phyloP scores from a whole-genome alignment of 2,888 invertebrate genomes.

The Eupithecia vulgata region DNA sequence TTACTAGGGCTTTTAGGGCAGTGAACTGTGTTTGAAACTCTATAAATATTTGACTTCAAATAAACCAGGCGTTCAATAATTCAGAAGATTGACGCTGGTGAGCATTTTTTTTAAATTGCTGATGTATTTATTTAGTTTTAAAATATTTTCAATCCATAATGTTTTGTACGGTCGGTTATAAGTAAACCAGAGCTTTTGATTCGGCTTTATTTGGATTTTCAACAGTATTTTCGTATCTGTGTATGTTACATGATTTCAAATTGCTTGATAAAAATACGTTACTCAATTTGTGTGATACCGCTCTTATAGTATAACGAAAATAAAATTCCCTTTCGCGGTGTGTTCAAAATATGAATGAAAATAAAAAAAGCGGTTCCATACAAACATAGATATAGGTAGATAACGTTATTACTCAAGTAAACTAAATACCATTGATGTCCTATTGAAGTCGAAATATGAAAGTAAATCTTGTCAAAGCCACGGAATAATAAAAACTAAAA shows the following conservation, averaged over 20 bases:
- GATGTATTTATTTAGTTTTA: not conserved
- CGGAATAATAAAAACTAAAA: slow-evolving; percentile 54
- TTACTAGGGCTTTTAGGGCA: slow-evolving; percentile 41
- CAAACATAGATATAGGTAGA: not conserved
- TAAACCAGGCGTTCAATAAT: not conserved
- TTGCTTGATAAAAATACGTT: not conserved
- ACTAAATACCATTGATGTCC: slow-evolving; percentile 36
- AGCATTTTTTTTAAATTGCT: not conserved
- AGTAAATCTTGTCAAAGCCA: slow-evolving; percentile 31
- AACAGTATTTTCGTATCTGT: not conserved
- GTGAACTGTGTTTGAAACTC: slow-evolving; percentile 29
- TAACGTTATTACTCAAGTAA: slow-evolving; percentile 16
- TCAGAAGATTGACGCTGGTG: not conserved
- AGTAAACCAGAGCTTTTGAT: not conserved
- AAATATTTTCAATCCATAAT: not conserved
- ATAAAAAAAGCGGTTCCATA: not conserved
- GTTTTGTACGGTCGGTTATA: not conserved
- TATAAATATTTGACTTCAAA: not conserved
- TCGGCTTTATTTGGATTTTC: not conserved
- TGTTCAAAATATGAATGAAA: not conserved
- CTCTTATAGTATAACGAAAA: not conserved
- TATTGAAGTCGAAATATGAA: slow-evolving; percentile 32
- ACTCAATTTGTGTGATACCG: not conserved
- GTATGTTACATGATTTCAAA: not conserved
- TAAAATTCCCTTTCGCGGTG: not conserved